Percentiles rank a stretch among this genome's conserved stretches.
These are phyloP conservation scores for Auanema sp. DNA, from an alignment of 2,888 invertebrate species.

Conservation along the genomic window DNA sequence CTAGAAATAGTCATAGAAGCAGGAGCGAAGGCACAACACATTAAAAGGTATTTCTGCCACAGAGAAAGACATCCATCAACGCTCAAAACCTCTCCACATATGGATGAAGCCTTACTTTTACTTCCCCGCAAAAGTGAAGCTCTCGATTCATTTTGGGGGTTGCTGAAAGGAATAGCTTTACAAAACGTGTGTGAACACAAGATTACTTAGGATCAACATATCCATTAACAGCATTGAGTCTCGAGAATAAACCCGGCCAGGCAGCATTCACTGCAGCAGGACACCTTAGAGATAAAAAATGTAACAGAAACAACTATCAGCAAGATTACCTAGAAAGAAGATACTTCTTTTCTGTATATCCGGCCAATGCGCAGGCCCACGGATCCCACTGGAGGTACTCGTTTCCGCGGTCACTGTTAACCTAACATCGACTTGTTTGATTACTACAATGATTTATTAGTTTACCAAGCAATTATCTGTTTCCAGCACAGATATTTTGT, in stretches of 20 bases:
- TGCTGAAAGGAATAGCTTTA: slow-evolving; percentile 67
- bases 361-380: slow-evolving; percentile 87
- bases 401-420: slow-evolving; percentile 53
- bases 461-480: slow-evolving; percentile 53
- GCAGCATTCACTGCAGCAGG: slow-evolving; percentile 78
- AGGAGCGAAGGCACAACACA: slow-evolving; percentile 93
- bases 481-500: slow-evolving; percentile 58
- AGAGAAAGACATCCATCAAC: slow-evolving; percentile 88
- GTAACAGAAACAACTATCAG: not conserved
- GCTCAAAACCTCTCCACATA: slow-evolving; percentile 51
- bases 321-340: slow-evolving; percentile 22
- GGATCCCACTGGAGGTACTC: slow-evolving; percentile 73
- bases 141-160: slow-evolving; percentile 92
- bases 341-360: slow-evolving; percentile 75
- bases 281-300: slow-evolving; percentile 20
- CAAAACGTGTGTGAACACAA: not conserved
- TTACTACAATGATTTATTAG: not conserved
- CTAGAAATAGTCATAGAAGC: slow-evolving; percentile 67
- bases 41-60: slow-evolving; percentile 79
- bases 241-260: slow-evolving; percentile 91
- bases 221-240: slow-evolving; percentile 85
- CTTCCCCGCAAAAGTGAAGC: slow-evolving; percentile 84
- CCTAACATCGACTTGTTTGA: slow-evolving; percentile 13
- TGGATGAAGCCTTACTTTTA: slow-evolving; percentile 58
- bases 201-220: slow-evolving; percentile 79